phyloP scores from a whole-genome alignment of 2,888 invertebrate genomes.

The Drosophila siamana region DNA sequence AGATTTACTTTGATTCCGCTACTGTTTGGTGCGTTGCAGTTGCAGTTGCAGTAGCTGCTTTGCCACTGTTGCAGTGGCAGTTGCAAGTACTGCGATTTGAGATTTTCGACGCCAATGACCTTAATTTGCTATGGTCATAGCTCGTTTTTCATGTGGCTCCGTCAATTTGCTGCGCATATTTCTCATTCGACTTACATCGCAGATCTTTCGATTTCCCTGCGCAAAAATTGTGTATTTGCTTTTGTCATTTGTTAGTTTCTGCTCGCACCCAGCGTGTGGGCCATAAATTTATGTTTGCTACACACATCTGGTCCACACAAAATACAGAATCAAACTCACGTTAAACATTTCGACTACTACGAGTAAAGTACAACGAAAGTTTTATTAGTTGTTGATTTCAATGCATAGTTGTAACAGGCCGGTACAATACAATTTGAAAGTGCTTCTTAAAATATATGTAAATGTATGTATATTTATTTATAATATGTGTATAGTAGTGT shows the following conservation, averaged over 20 bases:
- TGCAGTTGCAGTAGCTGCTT: slow-evolving; percentile 17
- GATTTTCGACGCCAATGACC: slow-evolving; percentile 63
- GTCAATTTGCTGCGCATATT: slow-evolving; percentile 71
- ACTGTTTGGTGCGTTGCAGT: slow-evolving; percentile 62
- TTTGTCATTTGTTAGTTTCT: slow-evolving; percentile 47
- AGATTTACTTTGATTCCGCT: slow-evolving; percentile 50
- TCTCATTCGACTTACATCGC: slow-evolving; percentile 49
- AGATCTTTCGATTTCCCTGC: slow-evolving; percentile 18
- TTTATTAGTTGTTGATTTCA: slow-evolving; percentile 58
- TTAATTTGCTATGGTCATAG: slow-evolving; percentile 71
- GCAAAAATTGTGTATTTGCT: slow-evolving; percentile 6
- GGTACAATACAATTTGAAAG: slow-evolving; percentile 25
- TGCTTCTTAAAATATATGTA: slow-evolving; percentile 33
- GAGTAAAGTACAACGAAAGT: slow-evolving; percentile 63
- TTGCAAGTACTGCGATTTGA: slow-evolving; percentile 23
- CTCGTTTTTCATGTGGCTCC: slow-evolving; percentile 73
- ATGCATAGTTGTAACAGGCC: slow-evolving; percentile 26
- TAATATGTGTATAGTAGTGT: neutral
- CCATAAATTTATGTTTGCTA: neutral
- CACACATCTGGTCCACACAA: neutral
- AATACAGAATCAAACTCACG: slow-evolving; percentile 1
- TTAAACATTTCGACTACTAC: slow-evolving; percentile 27
- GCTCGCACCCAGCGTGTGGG: slow-evolving; percentile 43
- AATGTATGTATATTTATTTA: slow-evolving; percentile 6
- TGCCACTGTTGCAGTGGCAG: slow-evolving; percentile 4